phyloP scores from a whole-genome alignment of 2,888 invertebrate genomes.

The Tanytarsus gracilentus region DNA sequence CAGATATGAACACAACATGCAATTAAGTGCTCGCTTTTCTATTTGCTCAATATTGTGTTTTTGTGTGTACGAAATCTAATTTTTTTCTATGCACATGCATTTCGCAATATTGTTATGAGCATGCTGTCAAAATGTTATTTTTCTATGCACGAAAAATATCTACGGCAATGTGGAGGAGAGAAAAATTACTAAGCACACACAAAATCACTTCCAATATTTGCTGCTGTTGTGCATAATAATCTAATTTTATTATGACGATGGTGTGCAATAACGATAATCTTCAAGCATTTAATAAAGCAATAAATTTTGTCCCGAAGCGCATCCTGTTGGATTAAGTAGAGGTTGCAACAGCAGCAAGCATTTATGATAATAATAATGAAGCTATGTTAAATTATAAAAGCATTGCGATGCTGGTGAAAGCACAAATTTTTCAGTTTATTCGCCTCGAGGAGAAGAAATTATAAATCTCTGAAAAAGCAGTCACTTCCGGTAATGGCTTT shows the following conservation, averaged over 20 bases:
- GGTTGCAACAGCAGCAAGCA: neutral
- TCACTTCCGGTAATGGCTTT: too few relatives aligned
- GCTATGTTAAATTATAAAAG: too few relatives aligned
- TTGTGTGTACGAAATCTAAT: conserved; percentile 11
- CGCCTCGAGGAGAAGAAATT: too few relatives aligned
- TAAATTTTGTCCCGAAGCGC: neutral
- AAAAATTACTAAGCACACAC: neutral
- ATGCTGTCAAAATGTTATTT: conserved; percentile 22
- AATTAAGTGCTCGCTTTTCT: conserved; percentile 18
- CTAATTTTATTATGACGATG: too few relatives aligned
- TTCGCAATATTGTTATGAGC: neutral
- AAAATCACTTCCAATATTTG: too few relatives aligned
- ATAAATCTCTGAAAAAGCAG: too few relatives aligned
- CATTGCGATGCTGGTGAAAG: too few relatives aligned
- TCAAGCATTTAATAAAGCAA: neutral
- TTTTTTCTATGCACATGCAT: neutral
- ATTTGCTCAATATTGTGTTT: conserved; percentile 19
- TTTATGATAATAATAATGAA: too few relatives aligned
- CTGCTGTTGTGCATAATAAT: too few relatives aligned
- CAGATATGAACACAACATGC: conserved; percentile 20
- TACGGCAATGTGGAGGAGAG: neutral
- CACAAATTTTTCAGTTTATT: too few relatives aligned
- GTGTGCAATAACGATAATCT: too few relatives aligned
- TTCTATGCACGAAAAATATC: neutral
- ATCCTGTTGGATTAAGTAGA: neutral